Percentiles rank a stretch among this genome's conserved stretches.
These are phyloP conservation scores for Plumapathes pennacea DNA, from an alignment of 92 coral and sea anemone genomes.

Conservation along the genomic window DNA sequence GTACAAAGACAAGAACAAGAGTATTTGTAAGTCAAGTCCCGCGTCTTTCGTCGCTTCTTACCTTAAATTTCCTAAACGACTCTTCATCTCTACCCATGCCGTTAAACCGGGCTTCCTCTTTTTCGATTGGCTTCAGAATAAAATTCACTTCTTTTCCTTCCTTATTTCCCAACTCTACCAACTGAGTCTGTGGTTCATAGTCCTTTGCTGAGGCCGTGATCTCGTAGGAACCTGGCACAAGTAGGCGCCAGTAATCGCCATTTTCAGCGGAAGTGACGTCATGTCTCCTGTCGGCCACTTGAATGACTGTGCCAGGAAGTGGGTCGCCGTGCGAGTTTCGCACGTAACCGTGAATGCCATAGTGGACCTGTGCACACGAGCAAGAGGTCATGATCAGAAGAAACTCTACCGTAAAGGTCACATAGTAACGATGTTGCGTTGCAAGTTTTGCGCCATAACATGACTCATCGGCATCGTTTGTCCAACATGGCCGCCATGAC, in stretches of 20 bases:
- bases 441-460: too few species aligned
- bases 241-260: constrained; percentile 99
- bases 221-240: constrained; percentile 99
- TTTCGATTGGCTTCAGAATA: constrained; percentile 63
- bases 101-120: constrained; percentile 12
- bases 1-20: too few species aligned
- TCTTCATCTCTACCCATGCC: constrained; percentile 50
- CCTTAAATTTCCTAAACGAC: constrained; percentile 57
- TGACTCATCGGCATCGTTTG: too few species aligned
- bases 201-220: constrained; percentile 79
- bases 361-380: constrained; percentile 67
- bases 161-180: constrained; percentile 67
- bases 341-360: constrained; percentile 91
- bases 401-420: too few species aligned
- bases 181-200: constrained; percentile 81
- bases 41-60: too few species aligned
- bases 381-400: too few species aligned
- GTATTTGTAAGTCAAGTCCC: too few species aligned
- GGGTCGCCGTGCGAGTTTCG: constrained; percentile 72
- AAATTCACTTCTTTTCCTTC: constrained; percentile 67
- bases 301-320: constrained; percentile 69
- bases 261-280: constrained; percentile 90
- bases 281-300: constrained; percentile 96
- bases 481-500: too few species aligned
- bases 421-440: too few species aligned